These are phyloP conservation scores for Drosophila littoralis DNA, from an alignment of 1,140 invertebrate species.

Conservation along the genomic window DNA sequence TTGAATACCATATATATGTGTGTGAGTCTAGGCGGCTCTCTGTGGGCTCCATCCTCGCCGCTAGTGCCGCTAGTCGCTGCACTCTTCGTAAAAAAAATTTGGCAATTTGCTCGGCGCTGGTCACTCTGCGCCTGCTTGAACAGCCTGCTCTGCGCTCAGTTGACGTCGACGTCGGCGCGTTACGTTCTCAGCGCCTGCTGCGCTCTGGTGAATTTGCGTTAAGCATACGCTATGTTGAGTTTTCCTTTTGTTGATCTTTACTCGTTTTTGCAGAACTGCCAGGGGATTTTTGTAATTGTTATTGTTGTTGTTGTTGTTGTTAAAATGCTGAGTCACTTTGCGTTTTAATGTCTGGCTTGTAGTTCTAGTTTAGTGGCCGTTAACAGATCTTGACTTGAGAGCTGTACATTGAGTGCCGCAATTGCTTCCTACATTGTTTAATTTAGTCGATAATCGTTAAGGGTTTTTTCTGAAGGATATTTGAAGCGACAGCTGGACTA, in stretches of 20 bases:
- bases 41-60: too few relatives aligned
- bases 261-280: slow-evolving; percentile 17
- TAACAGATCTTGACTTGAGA: slow-evolving; percentile 29
- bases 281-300: slow-evolving; percentile 39
- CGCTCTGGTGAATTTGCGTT: slow-evolving; percentile 50
- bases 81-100: neutral
- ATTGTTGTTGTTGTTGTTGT: slow-evolving; percentile 19
- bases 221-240: slow-evolving; percentile 38
- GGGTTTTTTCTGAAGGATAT: slow-evolving; percentile 59
- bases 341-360: slow-evolving; percentile 22
- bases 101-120: slow-evolving; percentile 15
- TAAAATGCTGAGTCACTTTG: slow-evolving; percentile 45
- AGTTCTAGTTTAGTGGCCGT: slow-evolving; percentile 43
- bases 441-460: slow-evolving; percentile 27
- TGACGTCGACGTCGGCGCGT: slow-evolving; percentile 20
- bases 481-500: slow-evolving; percentile 29
- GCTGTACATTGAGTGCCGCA: slow-evolving; percentile 23
- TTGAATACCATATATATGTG: neutral
- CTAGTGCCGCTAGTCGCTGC: neutral
- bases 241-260: slow-evolving; percentile 57
- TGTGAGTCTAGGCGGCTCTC: slow-evolving; percentile 3
- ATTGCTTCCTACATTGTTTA: slow-evolving; percentile 42
- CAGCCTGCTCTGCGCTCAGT: slow-evolving; percentile 3
- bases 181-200: slow-evolving; percentile 34
- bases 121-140: slow-evolving; percentile 26